These are phyloP conservation scores for Ennomos quercinarius DNA, from an alignment of 2,888 invertebrate species.

Conservation along the genomic window DNA sequence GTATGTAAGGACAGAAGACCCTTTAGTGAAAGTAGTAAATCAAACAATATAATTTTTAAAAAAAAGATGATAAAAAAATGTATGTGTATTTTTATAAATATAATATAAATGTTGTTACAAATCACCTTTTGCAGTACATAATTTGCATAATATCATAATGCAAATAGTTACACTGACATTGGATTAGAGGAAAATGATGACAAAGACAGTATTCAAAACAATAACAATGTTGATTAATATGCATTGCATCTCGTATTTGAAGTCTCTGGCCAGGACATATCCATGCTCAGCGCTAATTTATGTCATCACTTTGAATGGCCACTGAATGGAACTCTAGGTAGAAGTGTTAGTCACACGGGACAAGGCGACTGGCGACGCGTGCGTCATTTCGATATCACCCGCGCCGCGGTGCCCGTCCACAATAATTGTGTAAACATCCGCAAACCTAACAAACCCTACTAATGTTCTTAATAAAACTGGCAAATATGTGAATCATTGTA, in stretches of 20 bases:
- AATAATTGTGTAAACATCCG: conserved; percentile 26
- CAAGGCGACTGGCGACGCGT: background rate
- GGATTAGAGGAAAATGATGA: conserved; percentile 10
- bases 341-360: background rate
- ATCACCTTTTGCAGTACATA: too few relatives aligned
- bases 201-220: conserved; percentile 4
- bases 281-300: background rate
- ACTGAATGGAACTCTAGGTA: background rate
- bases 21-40: too few relatives aligned
- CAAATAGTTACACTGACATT: conserved; percentile 2
- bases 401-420: background rate
- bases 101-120: too few relatives aligned
- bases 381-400: conserved; percentile 8
- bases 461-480: background rate
- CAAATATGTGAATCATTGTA: conserved; percentile 16
- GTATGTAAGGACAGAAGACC: too few relatives aligned
- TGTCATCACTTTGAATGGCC: conserved; percentile 6
- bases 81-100: too few relatives aligned
- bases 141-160: too few relatives aligned
- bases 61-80: too few relatives aligned
- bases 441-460: conserved; percentile 7
- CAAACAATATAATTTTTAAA: too few relatives aligned
- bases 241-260: conserved; percentile 2
- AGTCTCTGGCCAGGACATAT: conserved; percentile 2
- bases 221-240: conserved; percentile 18